These are phyloP conservation scores for Lasioglossum pauxillum DNA, from an alignment of 2,888 invertebrate species.

Conservation along the genomic window DNA sequence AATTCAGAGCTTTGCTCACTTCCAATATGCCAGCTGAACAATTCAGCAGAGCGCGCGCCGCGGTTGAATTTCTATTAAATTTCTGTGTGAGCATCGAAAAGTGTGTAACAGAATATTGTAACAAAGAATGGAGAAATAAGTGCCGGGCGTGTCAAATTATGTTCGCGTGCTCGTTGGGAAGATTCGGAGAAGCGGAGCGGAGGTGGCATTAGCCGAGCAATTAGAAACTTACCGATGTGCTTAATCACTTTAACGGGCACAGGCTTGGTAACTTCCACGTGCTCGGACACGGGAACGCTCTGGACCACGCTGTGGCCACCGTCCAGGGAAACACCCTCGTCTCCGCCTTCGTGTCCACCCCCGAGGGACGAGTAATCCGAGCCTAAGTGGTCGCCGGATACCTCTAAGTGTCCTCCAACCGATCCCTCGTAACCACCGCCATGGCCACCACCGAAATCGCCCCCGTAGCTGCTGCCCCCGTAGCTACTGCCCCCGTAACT, in stretches of 20 bases:
- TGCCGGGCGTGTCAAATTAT: background rate
- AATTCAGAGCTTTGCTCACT: too few species aligned
- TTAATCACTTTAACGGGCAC: conserved; percentile 89
- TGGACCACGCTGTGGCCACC: conserved; percentile 84
- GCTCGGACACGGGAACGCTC: conserved; percentile 87
- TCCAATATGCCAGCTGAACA: too few species aligned
- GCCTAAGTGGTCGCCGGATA: conserved; percentile 60
- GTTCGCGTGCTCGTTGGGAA: background rate
- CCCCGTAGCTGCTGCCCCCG: conserved; percentile 42
- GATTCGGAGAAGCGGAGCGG: background rate
- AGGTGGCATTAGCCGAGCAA: background rate
- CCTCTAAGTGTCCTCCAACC: conserved; percentile 51
- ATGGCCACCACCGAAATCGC: conserved; percentile 54
- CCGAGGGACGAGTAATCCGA: conserved; percentile 62
- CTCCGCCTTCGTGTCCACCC: conserved; percentile 67
- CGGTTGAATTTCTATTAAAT: too few species aligned
- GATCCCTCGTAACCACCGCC: conserved; percentile 55
- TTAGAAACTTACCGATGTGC: conserved; percentile 86
- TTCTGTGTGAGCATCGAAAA: too few species aligned
- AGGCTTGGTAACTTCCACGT: conserved; percentile 89
- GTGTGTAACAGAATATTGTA: too few species aligned
- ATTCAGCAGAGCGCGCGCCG: too few species aligned
- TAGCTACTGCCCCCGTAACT: conserved; percentile 59
- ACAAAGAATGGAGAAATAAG: too few species aligned
- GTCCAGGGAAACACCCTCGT: conserved; percentile 75